Base-by-base conservation (phyloP, 1,140 invertebrate species). In the Holotrichia oblita region DNA sequence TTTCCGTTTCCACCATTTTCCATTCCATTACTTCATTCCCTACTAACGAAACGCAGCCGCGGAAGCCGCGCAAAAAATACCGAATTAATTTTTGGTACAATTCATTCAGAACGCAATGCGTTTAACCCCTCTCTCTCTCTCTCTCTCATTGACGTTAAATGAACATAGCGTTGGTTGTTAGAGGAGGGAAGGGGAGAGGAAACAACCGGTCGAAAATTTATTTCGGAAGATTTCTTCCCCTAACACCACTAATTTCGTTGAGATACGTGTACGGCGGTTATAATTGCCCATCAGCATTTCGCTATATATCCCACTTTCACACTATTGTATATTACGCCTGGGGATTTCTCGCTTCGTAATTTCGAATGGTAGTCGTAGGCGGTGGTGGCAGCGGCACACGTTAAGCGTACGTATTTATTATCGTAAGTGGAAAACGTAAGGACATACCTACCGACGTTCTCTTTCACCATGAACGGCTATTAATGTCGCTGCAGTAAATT, bases 201-300 rank as follows among this genome's bases (percentile, higher is more conserved):
- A 55, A 55, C 48, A 55, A 55, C 7, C 48, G 14, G 48, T 55
- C 48, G 48, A 55, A 24, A 69, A 69, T 69, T 69, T 69, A 69
- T 69, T 27, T 69, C 61, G 61, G 2, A 27, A 69, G 61, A 27
- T 27, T 69, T 69, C 61, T 69, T 69, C 22, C 22, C 20, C 24
- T 10, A 69, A 22, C n/a, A n/a, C 61, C 8, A 24, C 22, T 34
- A 69, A 69, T 69, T 69, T 69, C 22, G 61, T 14, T 7, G 27
- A 69, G 12, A 20, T 34, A 69, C 27, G 27, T 69, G 61, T 20
- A 69, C 20, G 7, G 61, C 0, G 9, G 27, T 69, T 24, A 69
- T 69, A 69, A 69, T 69, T 24, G 61, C 61, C n/a, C 20, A 24
- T n/a, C 22, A 6, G 14, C 4, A 14, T n/a, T 55, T 55, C 4